A percentile compares a stretch with the other conserved stretches of the same genome.
These are phyloP conservation scores for Redunca redunca DNA, from an alignment of 2,113 vertebrate genomes.

Conservation along the genomic window DNA sequence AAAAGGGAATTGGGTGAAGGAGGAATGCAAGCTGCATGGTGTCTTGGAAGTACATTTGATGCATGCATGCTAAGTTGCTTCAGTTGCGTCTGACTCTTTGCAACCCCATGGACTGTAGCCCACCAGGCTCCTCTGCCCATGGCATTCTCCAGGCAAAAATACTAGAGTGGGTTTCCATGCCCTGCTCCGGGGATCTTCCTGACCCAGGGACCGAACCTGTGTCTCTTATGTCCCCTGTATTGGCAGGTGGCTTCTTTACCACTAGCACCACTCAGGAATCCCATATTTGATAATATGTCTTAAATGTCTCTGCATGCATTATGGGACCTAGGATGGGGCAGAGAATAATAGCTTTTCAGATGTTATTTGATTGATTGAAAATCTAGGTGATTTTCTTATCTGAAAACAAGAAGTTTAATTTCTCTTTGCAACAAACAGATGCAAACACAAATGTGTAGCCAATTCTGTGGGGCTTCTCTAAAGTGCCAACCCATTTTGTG, in stretches of 20 bases:
- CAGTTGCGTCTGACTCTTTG: not conserved
- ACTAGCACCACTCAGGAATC: not conserved
- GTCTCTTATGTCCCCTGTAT: not conserved
- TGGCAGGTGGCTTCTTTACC: not conserved
- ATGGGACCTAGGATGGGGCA: not conserved
- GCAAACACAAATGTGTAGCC: not conserved
- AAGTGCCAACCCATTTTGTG: not conserved
- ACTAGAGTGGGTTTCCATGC: not conserved
- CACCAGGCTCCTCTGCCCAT: not conserved
- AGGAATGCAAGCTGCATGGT: not conserved
- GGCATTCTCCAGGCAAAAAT: not conserved
- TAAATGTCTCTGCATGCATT: not conserved
- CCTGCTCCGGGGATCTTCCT: not conserved
- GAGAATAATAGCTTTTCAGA: not conserved
- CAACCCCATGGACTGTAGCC: not conserved
- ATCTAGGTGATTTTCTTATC: not conserved
- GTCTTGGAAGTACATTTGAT: not conserved
- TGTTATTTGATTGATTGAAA: not conserved
- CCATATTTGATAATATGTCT: not conserved
- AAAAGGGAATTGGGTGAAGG: not conserved
- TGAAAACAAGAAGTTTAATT: not conserved
- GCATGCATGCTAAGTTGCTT: not conserved
- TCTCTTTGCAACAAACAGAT: not conserved
- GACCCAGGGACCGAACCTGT: not conserved
- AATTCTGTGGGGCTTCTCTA: not conserved